Evolutionary conservation across 2,797 vertebrate genomes (phyloP), one percentile per base, ranked within the genome.

Genomic region (Argentina silus): DNA sequence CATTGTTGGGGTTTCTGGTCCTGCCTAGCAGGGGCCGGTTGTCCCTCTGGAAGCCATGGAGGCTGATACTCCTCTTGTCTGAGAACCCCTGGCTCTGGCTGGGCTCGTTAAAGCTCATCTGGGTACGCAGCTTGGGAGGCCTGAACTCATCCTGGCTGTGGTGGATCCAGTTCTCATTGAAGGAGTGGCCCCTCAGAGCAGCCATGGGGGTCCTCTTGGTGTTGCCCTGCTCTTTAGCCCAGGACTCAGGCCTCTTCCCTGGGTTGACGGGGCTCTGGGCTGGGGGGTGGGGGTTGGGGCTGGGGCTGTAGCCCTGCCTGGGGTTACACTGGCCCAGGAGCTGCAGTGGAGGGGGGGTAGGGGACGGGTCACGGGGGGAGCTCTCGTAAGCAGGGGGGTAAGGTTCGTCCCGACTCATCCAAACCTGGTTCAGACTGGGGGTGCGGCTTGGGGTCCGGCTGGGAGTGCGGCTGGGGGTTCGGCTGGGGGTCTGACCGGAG

Each of bases 41-140:
- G 17, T 96, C 95, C 77, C 95, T 95, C 47, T 96, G 96, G 67
- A 98, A 97, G 50, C 97, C 96, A 0, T 97, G 97, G 64, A 97
- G 93, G 77, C 96, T 96, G 79, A 97, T 95, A 80, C 95, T 96
- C 73, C 97, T 92, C 76, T 94, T 94, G 78, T 98, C 97, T 0
- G 93, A 91, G 75, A 99, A 96, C 42, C 92, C 93, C 69, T 93
- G 92, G 85, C 94, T 96, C 89, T 97, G 97, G 85, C 93, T 98
- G 14, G 97, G 96, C 80, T 98, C 97, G 2, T 96, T 98, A 86
- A 98, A 99, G 86, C 97, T 99, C 93, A 98, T 97, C 90, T 99
- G 98, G 88, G 96, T 97, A 64, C 95, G 93, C 43, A 98, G 92
- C 87, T 98, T 95, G 44, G 95, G 96, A 0, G 96, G 93, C 86